Evolutionary conservation across 1,140 invertebrate species (phyloP), one percentile per base, ranked within the genome.

Genomic region (Eubasilissa regina): DNA sequence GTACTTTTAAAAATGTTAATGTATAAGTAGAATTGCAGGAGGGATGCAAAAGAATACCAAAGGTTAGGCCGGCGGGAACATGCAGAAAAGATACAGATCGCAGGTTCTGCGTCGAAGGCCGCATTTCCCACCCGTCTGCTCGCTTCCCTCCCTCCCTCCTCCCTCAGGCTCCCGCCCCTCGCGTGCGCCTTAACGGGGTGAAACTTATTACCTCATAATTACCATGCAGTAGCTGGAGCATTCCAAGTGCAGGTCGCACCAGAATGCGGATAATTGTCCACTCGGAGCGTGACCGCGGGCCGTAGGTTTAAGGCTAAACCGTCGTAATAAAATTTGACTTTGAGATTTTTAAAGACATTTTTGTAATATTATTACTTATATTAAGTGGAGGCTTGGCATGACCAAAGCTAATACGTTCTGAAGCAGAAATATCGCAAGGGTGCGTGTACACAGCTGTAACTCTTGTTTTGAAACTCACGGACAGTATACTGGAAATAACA

Each of bases 261-360:
- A 75, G 51, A 58, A 75, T 53, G 51, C 55, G 58, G 19, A 35
- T 58, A 58, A 75, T 56, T 19, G 51, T 44, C 13, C 17, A 11
- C 44, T 58, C 58, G 45, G 72, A 75, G 72, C 72, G 72, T 75
- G 72, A 75, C 72, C 72, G 35, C 45, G 43, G 10, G 15, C 12
- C 9, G 51, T 47, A 47, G 72, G 51, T 75, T 53, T 75, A 58
- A 15, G 35, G 62, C 62, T n/a, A 17, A 17, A 4, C n/a, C 60
- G 13, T 4, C 21, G 12, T 6, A 25, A 10, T 15, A 19, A 72
- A 43, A 72, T 15, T n/a, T 55, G 47, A 53, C 47, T 55, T 55
- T 51, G 68, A 51, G 45, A 72, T 35, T 35, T 35, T 35, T 35
- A 35, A 35, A 35, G 25, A 35, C 25, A 6, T 35, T 35, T 35